A percentile compares a stretch with the other conserved stretches of the same genome.
phyloP scores from a whole-genome alignment of 2,797 vertebrate species.

The Tympanoctomys barrerae region DNA sequence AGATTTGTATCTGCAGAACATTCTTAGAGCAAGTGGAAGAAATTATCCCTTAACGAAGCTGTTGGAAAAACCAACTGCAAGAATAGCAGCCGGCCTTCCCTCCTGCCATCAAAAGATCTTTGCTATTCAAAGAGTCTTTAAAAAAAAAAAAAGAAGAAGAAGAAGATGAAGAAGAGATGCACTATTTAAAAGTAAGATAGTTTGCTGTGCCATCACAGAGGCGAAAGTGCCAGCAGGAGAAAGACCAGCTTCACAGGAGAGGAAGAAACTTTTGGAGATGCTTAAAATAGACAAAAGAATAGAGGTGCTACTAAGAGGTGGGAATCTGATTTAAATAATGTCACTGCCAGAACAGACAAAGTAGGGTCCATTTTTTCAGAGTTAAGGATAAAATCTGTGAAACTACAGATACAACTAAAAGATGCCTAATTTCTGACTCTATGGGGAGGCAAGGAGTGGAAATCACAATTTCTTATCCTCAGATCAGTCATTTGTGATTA shows the following conservation, averaged over 20 bases:
- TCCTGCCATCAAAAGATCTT: constrained; percentile 66
- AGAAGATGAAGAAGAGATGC: constrained; percentile 63
- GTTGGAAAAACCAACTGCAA: constrained; percentile 78
- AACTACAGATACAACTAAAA: not conserved
- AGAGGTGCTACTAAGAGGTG: not conserved
- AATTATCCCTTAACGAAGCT: constrained; percentile 74
- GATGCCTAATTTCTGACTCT: not conserved
- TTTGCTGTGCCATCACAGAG: constrained; percentile 1
- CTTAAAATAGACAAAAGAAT: constrained; percentile 55
- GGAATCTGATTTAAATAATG: not conserved
- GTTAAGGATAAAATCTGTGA: not conserved
- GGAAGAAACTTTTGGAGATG: constrained; percentile 50
- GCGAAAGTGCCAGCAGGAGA: not conserved
- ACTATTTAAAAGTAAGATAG: constrained; percentile 76
- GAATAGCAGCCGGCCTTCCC: constrained; percentile 72
- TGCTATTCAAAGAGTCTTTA: constrained; percentile 70
- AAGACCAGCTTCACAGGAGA: not conserved
- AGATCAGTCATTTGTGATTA: not conserved
- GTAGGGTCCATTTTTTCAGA: not conserved
- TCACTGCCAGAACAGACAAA: accelerated
- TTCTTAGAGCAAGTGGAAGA: constrained; percentile 80
- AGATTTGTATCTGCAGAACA: constrained; percentile 79
- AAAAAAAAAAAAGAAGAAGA: constrained; percentile 4
- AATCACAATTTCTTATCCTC: not conserved
- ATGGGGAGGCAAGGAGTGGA: not conserved